These are phyloP conservation scores for Dromas ardeola DNA, from an alignment of 2,113 vertebrate species.

Conservation along the genomic window DNA sequence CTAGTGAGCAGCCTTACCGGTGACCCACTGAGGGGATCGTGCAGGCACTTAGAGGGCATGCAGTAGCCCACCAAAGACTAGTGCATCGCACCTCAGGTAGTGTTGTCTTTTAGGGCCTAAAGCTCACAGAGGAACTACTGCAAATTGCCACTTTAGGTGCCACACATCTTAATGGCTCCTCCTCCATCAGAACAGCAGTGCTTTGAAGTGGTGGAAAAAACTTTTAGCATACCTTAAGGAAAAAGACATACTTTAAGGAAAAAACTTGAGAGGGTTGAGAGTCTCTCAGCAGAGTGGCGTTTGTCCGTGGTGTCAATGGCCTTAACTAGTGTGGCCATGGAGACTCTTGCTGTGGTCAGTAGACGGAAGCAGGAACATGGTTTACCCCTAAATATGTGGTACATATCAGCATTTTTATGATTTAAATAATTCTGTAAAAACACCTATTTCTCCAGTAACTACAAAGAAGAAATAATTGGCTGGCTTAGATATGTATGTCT, in stretches of 20 bases:
- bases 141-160: neutral
- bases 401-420: neutral
- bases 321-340: neutral
- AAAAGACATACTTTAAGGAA: neutral
- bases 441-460: neutral
- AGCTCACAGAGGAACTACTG: neutral
- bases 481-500: neutral
- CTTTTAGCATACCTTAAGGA: neutral
- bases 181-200: neutral
- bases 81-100: neutral
- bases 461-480: neutral
- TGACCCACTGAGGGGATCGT: neutral
- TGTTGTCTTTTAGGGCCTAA: neutral
- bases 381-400: neutral
- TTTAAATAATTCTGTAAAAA: neutral
- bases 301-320: neutral
- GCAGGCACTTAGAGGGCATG: neutral
- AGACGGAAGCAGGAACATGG: neutral
- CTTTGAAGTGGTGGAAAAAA: neutral
- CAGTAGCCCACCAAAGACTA: neutral
- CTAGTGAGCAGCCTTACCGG: neutral
- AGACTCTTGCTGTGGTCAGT: neutral
- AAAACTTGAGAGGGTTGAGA: neutral
- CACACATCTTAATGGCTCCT: neutral
- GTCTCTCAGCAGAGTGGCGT: neutral